Evolutionary conservation across 2,113 vertebrate species (phyloP), one percentile per base, ranked within the genome.

Genomic region (Hiodon alosoides): DNA sequence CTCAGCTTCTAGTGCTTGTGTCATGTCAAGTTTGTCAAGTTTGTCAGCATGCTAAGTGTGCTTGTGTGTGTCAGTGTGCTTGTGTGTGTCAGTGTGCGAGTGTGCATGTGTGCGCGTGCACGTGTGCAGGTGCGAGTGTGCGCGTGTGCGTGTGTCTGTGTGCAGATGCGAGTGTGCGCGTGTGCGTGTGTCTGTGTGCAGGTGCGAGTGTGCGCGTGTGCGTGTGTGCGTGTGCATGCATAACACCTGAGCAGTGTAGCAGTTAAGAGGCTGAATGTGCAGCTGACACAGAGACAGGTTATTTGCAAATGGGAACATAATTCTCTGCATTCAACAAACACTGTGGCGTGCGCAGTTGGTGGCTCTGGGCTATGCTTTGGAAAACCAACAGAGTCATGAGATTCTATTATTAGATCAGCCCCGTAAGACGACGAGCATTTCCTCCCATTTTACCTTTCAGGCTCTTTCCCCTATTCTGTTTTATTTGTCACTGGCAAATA

Each of bases 391-490:
- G 57, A 81, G 66, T 81, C 72, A 82, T 74, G 71, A 81, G 67
- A 77, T 77, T 80, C 80, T 80, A 79, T 76, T 82, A 84, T 78
- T 77, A 79, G 81, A 78, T 79, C 55, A 16, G 79, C 73, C 76
- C 76, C 81, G 31, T 59, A 72, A 77, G 65, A 76, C 52, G 55
- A 82, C 75, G 77, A 76, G 64, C 79, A 58, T 76, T 69, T 77
- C 72, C 79, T 77, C 70, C 67, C 51, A 71, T 77, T 71, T 54
- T 54, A 68, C 80, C 70, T 77, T 73, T 72, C 58, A 62, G 71
- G 73, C 70, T 72, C 68, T 76, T 71, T 76, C 64, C 66, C 10
- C 16, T 47, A 55, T 55, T 10, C 60, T 72, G 51, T 77, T 70
- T 50, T 64, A 71, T 75, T 60, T 65, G 57, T 73, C 62, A 67